Conservation (phyloP, 2,888 invertebrate species). For the Sesia apiformis region DNA sequence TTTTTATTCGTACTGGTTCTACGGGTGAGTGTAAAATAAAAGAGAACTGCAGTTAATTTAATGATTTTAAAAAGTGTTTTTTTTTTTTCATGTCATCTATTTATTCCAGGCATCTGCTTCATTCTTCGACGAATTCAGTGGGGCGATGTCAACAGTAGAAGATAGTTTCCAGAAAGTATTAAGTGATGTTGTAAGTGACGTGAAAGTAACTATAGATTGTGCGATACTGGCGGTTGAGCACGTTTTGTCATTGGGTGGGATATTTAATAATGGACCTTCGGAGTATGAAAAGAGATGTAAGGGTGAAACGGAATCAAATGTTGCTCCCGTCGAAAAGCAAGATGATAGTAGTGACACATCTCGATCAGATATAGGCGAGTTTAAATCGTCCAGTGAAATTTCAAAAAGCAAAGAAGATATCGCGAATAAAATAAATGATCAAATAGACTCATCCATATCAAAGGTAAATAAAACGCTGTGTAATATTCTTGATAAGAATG, state of each 20-base stretch:
- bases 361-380: not conserved
- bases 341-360: not conserved
- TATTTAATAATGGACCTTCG: slow-evolving; percentile 13
- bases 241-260: slow-evolving; percentile 25
- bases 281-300: slow-evolving; percentile 21
- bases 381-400: not conserved
- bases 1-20: too few relatives aligned
- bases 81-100: not conserved
- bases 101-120: slow-evolving; percentile 45
- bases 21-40: too few relatives aligned
- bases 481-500: slow-evolving; percentile 17
- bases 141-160: slow-evolving; percentile 35
- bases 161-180: slow-evolving; percentile 43
- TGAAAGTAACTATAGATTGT: slow-evolving; percentile 49
- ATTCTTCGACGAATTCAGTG: slow-evolving; percentile 36
- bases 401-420: not conserved
- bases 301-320: slow-evolving; percentile 1
- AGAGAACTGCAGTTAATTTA: too few relatives aligned
- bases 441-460: slow-evolving; percentile 17
- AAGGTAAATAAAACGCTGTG: slow-evolving; percentile 20
- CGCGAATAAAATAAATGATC: slow-evolving; percentile 7
- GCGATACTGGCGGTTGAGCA: slow-evolving; percentile 49
- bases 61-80: not conserved
- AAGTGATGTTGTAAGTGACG: slow-evolving; percentile 44
- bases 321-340: not conserved